These are phyloP conservation scores for Ferrisia virgata DNA, from an alignment of 2,888 invertebrate species.

Conservation along the genomic window DNA sequence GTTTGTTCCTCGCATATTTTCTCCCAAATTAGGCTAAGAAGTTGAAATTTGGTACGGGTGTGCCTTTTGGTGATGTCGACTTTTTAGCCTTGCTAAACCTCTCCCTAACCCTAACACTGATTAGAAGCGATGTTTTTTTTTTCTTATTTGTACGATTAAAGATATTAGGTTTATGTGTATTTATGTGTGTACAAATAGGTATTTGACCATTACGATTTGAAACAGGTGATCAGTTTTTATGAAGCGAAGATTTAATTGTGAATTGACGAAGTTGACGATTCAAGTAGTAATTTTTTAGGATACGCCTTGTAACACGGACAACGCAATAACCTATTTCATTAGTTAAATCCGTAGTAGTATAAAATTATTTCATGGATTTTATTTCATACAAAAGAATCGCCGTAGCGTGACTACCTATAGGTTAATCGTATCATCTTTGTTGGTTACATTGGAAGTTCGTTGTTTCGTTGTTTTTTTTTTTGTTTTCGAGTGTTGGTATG, in stretches of 20 bases:
- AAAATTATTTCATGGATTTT: constrained; percentile 38
- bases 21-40: too few species aligned
- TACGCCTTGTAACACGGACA: not conserved
- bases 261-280: not conserved
- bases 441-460: not conserved
- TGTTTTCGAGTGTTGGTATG: too few species aligned
- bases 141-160: too few species aligned
- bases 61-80: too few species aligned
- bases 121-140: too few species aligned
- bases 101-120: too few species aligned
- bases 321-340: constrained; percentile 26
- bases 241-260: not conserved
- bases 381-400: constrained; percentile 32
- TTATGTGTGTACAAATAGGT: too few species aligned
- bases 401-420: constrained; percentile 29
- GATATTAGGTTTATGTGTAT: too few species aligned
- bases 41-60: too few species aligned
- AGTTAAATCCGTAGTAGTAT: constrained; percentile 11
- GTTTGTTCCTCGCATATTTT: too few species aligned
- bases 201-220: too few species aligned
- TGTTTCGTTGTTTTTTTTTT: not conserved
- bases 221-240: not conserved
- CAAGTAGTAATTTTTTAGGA: not conserved
- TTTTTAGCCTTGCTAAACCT: too few species aligned
- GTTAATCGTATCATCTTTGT: constrained; percentile 26